These are phyloP conservation scores for Rhipidura dahli DNA, from an alignment of 2,113 vertebrate genomes.

Conservation along the genomic window DNA sequence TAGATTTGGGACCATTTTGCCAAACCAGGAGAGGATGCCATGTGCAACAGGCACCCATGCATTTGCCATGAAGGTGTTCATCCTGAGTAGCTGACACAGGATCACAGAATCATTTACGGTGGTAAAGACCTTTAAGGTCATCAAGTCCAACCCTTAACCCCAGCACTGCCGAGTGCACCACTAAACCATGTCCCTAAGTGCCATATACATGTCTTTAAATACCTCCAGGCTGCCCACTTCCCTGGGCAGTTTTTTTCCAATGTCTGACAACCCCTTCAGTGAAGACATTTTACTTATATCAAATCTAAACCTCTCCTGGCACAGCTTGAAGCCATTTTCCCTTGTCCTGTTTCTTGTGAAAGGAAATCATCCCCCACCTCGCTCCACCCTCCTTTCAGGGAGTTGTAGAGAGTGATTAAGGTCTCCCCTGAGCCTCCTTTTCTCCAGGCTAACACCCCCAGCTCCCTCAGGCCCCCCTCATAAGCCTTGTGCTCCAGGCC, in stretches of 20 bases:
- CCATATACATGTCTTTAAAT: not conserved
- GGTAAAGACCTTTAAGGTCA: not conserved
- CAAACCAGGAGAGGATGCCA: not conserved
- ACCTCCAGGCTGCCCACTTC: not conserved
- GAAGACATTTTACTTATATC: not conserved
- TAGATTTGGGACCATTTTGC: not conserved
- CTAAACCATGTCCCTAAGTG: not conserved
- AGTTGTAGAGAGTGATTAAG: not conserved
- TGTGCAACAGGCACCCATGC: accelerated
- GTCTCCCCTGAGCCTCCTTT: not conserved
- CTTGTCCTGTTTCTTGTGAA: not conserved
- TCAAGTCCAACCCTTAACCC: not conserved
- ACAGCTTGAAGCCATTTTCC: not conserved
- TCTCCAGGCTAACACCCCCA: not conserved
- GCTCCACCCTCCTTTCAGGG: not conserved
- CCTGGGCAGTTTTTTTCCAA: not conserved
- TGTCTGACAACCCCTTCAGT: not conserved
- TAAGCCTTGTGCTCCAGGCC: not conserved
- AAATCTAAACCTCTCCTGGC: not conserved
- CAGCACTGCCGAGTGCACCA: not conserved
- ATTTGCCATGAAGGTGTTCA: not conserved
- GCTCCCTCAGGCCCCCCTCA: not conserved
- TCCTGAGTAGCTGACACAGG: not conserved
- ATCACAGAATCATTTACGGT: not conserved
- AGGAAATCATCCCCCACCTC: not conserved